phyloP scores from a whole-genome alignment of 1,140 invertebrate genomes.

The Eumeta japonica region DNA sequence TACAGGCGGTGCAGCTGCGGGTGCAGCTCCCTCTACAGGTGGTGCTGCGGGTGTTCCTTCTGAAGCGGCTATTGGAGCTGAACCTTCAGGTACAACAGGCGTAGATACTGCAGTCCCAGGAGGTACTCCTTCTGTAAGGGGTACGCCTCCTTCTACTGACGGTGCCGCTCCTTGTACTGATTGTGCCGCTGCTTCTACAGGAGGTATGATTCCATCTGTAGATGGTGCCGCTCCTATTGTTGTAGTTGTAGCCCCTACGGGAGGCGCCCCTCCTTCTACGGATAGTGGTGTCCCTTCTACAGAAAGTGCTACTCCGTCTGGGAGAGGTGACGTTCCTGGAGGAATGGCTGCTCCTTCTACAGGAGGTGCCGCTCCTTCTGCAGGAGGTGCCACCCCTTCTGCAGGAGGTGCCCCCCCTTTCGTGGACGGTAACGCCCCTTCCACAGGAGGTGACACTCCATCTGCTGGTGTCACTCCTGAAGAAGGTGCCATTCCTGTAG shows the following conservation, averaged over 20 bases:
- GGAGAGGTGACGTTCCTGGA: slow-evolving; percentile 16
- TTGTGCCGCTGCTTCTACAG: slow-evolving; percentile 12
- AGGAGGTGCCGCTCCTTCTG: slow-evolving; percentile 34
- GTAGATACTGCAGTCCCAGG: slow-evolving; percentile 30
- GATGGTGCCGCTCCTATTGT: slow-evolving; percentile 12
- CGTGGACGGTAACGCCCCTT: slow-evolving; percentile 7
- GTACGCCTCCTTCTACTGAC: slow-evolving; percentile 38
- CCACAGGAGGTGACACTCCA: slow-evolving; percentile 9
- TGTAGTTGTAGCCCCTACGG: slow-evolving; percentile 10
- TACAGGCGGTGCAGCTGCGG: slow-evolving; percentile 13
- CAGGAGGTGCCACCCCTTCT: slow-evolving; percentile 31
- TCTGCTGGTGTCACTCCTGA: slow-evolving; percentile 12
- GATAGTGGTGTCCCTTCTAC: slow-evolving; percentile 14
- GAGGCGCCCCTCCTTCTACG: slow-evolving; percentile 12
- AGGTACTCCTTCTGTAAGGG: slow-evolving; percentile 28
- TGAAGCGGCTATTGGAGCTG: slow-evolving; percentile 37
- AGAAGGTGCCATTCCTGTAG: slow-evolving; percentile 15
- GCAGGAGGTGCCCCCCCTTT: slow-evolving; percentile 19
- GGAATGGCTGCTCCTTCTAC: slow-evolving; percentile 40
- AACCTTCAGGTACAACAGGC: slow-evolving; percentile 35
- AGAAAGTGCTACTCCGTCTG: slow-evolving; percentile 31
- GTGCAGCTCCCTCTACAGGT: slow-evolving; percentile 22
- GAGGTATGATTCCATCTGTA: slow-evolving; percentile 10
- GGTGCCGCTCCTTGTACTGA: slow-evolving; percentile 25
- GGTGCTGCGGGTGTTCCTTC: slow-evolving; percentile 29